Percentiles rank a stretch among this genome's conserved stretches.
Evolutionary conservation across 2,888 invertebrate genomes (phyloP).

Genomic region (Blastobasis lacticolella): DNA sequence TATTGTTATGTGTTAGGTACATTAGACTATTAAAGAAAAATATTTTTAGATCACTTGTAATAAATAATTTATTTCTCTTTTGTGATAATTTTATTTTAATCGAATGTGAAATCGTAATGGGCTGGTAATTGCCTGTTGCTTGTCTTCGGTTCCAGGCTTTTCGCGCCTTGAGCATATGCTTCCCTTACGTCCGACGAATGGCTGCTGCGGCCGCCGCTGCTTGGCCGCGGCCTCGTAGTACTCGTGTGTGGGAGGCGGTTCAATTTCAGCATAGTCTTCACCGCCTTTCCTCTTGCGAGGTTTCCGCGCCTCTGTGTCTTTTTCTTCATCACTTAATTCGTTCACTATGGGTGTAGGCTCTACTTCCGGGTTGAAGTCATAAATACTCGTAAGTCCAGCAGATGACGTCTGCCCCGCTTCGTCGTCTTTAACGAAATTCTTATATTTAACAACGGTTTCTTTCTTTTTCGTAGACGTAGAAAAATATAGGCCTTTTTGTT

Average conservation of each 20-base stretch:
- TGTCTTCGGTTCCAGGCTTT: constrained; percentile 51
- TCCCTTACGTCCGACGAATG: constrained; percentile 59
- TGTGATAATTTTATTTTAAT: constrained; percentile 17
- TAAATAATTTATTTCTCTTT: no score
- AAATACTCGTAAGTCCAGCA: no score
- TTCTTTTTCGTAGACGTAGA: constrained; percentile 38
- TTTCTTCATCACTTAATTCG: constrained; percentile 37
- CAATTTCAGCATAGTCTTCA: constrained; percentile 59
- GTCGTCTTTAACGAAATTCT: constrained; percentile 48
- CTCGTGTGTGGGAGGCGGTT: constrained; percentile 79
- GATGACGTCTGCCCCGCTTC: constrained; percentile 14
- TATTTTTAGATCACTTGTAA: no score
- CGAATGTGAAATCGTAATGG: constrained; percentile 61
- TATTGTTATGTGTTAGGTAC: no score
- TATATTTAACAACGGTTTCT: constrained; percentile 33
- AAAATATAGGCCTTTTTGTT: constrained; percentile 54
- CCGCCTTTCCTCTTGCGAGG: constrained; percentile 21
- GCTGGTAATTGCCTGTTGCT: constrained; percentile 42
- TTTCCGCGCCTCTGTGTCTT: constrained; percentile 13
- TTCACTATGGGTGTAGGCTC: constrained; percentile 41
- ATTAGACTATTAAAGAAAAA: no score
- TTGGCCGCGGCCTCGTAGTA: constrained; percentile 73
- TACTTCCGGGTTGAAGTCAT: no score
- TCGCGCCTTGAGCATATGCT: constrained; percentile 59
- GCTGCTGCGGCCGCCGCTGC: constrained; percentile 37